Percentiles rank a stretch among this genome's conserved stretches.
These are phyloP conservation scores for Eurytoma californica DNA, from an alignment of 2,888 invertebrate species.

Conservation along the genomic window DNA sequence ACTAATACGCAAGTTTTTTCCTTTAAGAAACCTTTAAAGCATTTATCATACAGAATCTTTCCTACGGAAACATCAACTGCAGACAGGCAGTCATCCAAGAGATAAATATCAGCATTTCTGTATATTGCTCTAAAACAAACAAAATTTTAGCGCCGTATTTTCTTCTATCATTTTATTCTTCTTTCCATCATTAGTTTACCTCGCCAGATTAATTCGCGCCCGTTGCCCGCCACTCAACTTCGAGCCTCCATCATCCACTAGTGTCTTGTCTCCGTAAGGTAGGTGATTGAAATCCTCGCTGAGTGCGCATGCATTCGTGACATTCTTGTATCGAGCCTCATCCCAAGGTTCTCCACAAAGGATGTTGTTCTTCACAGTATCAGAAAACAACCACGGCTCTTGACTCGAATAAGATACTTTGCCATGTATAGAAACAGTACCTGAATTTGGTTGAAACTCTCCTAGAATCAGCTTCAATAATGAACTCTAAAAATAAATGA, in stretches of 20 bases:
- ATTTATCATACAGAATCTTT: conserved; percentile 84
- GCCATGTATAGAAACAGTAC: conserved; percentile 81
- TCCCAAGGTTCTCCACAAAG: conserved; percentile 84
- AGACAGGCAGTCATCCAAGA: conserved; percentile 88
- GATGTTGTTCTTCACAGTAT: conserved; percentile 89
- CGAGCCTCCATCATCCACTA: conserved; percentile 84
- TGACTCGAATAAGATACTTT: conserved; percentile 87
- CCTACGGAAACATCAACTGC: conserved; percentile 88
- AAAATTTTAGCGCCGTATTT: not conserved
- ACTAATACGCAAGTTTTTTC: conserved; percentile 84
- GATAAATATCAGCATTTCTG: conserved; percentile 85
- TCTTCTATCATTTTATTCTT: too few relatives aligned
- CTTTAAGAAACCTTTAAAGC: conserved; percentile 80
- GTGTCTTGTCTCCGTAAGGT: conserved; percentile 81
- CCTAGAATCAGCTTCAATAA: conserved; percentile 83
- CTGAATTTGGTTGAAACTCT: conserved; percentile 80
- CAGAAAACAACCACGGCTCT: conserved; percentile 89
- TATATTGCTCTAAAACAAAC: conserved; percentile 80
- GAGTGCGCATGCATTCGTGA: conserved; percentile 74
- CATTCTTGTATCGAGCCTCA: conserved; percentile 77
- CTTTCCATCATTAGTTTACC: conserved; percentile 65
- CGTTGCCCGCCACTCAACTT: conserved; percentile 85
- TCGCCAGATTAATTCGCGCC: conserved; percentile 85
- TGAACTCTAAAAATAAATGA: conserved; percentile 76
- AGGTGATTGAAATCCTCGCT: conserved; percentile 78